phyloP scores from a whole-genome alignment of 2,113 vertebrate species.

The Lampris megalopsis region DNA sequence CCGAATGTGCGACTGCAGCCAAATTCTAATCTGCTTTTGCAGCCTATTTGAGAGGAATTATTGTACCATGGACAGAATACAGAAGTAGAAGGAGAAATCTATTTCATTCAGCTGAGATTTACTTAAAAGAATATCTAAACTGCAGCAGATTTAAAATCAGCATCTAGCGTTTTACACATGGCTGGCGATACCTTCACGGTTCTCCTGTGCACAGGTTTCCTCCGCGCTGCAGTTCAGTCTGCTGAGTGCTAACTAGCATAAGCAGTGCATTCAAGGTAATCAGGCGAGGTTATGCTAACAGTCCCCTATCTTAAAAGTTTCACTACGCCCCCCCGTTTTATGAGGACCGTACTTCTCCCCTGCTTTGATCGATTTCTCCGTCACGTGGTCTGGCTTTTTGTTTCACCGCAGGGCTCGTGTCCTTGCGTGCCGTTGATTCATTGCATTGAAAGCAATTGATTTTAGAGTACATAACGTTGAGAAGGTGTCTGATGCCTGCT shows the following conservation, averaged over 20 bases:
- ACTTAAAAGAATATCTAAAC: slow-evolving; percentile 49
- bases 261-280: slow-evolving; percentile 42
- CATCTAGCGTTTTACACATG: slow-evolving; percentile 43
- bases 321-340: slow-evolving; percentile 34
- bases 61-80: too few relatives aligned
- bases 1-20: too few relatives aligned
- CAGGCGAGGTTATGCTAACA: slow-evolving; percentile 35
- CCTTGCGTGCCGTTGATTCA: slow-evolving; percentile 66
- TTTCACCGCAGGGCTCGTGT: slow-evolving; percentile 58
- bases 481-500: slow-evolving; percentile 52
- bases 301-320: slow-evolving; percentile 53
- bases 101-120: slow-evolving; percentile 64
- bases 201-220: slow-evolving; percentile 40
- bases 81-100: background rate
- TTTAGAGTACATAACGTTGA: slow-evolving; percentile 48
- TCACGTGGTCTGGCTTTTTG: slow-evolving; percentile 50
- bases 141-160: slow-evolving; percentile 51
- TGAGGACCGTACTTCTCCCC: slow-evolving; percentile 23
- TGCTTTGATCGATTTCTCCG: slow-evolving; percentile 48
- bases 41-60: too few relatives aligned
- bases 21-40: too few relatives aligned
- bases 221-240: slow-evolving; percentile 22
- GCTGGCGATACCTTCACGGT: slow-evolving; percentile 39
- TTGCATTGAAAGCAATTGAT: slow-evolving; percentile 59
- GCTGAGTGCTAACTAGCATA: slow-evolving; percentile 29